Percentiles rank a stretch among this genome's conserved stretches.
phyloP scores from a whole-genome alignment of 2,113 vertebrate genomes.

The Sinocyclocheilus grahami region DNA sequence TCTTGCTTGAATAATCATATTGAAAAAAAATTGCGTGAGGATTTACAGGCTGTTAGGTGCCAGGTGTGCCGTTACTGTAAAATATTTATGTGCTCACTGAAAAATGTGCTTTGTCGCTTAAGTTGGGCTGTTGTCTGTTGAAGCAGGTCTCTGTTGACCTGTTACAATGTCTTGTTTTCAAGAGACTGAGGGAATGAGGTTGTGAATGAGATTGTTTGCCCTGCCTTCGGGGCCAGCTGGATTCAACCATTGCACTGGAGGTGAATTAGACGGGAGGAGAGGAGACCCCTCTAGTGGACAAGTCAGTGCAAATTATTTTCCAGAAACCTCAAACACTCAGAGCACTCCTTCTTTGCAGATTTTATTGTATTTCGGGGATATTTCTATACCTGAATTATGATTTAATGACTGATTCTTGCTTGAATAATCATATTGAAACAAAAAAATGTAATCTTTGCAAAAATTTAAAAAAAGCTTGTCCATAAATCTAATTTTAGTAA shows the following conservation, averaged over 20 bases:
- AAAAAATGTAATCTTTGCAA: too few relatives aligned
- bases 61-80: constrained; percentile 66
- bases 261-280: constrained; percentile 50
- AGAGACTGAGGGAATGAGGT: constrained; percentile 51
- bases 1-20: background rate
- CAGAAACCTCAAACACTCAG: background rate
- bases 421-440: background rate
- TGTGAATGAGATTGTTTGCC: constrained; percentile 48
- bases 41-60: constrained; percentile 57
- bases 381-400: background rate
- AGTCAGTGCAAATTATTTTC: background rate
- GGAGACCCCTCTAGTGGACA: constrained; percentile 73
- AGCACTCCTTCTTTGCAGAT: background rate
- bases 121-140: constrained; percentile 53
- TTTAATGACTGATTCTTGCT: background rate
- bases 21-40: background rate
- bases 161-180: constrained; percentile 48
- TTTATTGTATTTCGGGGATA: background rate
- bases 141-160: constrained; percentile 48
- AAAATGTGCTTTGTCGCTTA: constrained; percentile 65
- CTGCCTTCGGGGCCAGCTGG: constrained; percentile 56
- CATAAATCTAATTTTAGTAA: too few relatives aligned
- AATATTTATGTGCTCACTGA: constrained; percentile 67
- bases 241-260: constrained; percentile 20
- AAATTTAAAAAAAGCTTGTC: too few relatives aligned